A percentile compares a stretch with the other conserved stretches of the same genome.
Evolutionary conservation across 2,113 vertebrate genomes (phyloP).

Genomic region (Pseudopipra pipra): DNA sequence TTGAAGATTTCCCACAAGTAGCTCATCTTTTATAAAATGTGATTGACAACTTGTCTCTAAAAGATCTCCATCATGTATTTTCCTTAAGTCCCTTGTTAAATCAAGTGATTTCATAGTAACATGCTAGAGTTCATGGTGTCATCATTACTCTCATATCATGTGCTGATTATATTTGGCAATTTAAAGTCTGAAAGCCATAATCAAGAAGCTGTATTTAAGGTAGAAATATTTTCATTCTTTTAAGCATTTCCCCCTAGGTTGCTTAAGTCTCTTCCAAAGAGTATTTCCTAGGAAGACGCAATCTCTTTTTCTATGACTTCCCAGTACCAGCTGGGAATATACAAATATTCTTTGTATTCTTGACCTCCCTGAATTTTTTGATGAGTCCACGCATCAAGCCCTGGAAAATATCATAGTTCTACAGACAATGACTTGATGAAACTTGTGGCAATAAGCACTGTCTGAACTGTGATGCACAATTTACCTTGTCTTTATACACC

Average conservation of each 20-base stretch:
- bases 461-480: neutral
- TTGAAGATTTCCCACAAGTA: neutral
- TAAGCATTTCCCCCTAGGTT: neutral
- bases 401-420: neutral
- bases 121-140: neutral
- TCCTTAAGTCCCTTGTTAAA: neutral
- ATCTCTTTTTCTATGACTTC: neutral
- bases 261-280: neutral
- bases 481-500: neutral
- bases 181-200: neutral
- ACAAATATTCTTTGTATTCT: neutral
- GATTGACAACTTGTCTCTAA: neutral
- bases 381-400: neutral
- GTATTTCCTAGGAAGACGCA: neutral
- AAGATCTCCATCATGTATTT: neutral
- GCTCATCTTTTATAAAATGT: neutral
- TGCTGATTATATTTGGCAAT: neutral
- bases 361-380: neutral
- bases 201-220: neutral
- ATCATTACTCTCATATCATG: neutral
- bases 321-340: neutral
- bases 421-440: neutral
- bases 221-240: neutral
- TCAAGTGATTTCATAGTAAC: neutral
- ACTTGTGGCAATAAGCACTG: neutral